Evolutionary conservation across 2,113 vertebrate species (phyloP).

Genomic region (Paralichthys olivaceus): DNA sequence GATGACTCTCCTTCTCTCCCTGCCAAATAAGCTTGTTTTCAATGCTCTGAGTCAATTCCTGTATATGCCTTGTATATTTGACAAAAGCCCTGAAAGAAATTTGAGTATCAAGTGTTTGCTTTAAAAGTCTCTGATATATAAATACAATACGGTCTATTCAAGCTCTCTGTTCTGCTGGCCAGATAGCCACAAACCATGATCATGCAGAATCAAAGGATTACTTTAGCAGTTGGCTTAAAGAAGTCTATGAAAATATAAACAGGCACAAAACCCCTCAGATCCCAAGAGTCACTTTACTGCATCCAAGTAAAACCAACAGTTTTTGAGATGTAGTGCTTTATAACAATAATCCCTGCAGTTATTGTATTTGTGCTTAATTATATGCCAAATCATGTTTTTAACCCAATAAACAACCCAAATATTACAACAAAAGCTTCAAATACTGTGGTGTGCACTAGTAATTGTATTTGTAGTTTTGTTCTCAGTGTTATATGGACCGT

Average conservation of each 20-base stretch:
- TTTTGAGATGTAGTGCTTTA: slow-evolving; percentile 49
- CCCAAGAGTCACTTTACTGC: slow-evolving; percentile 45
- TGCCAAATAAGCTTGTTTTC: slow-evolving; percentile 52
- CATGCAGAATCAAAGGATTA: slow-evolving; percentile 60
- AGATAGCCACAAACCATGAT: slow-evolving; percentile 59
- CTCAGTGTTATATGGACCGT: neutral
- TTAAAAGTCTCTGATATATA: slow-evolving; percentile 52
- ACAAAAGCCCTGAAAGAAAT: slow-evolving; percentile 50
- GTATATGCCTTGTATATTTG: slow-evolving; percentile 35
- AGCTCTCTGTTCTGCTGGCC: slow-evolving; percentile 25
- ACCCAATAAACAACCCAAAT: slow-evolving; percentile 26
- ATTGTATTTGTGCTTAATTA: slow-evolving; percentile 47
- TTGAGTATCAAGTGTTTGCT: slow-evolving; percentile 49
- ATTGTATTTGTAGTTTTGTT: slow-evolving; percentile 16
- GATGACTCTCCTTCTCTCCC: slow-evolving; percentile 49
- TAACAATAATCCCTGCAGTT: slow-evolving; percentile 52
- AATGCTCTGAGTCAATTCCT: slow-evolving; percentile 30
- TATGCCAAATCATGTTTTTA: slow-evolving; percentile 52
- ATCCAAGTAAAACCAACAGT: slow-evolving; percentile 61
- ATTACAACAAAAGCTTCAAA: slow-evolving; percentile 12
- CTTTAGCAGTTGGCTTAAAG: slow-evolving; percentile 56
- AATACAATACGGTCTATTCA: slow-evolving; percentile 58
- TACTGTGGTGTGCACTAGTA: neutral
- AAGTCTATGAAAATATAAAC: slow-evolving; percentile 47
- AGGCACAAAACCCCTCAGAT: slow-evolving; percentile 48